Evolutionary conservation across 2,888 invertebrate species (phyloP).

Genomic region (Cataglyphis altisquamis): DNA sequence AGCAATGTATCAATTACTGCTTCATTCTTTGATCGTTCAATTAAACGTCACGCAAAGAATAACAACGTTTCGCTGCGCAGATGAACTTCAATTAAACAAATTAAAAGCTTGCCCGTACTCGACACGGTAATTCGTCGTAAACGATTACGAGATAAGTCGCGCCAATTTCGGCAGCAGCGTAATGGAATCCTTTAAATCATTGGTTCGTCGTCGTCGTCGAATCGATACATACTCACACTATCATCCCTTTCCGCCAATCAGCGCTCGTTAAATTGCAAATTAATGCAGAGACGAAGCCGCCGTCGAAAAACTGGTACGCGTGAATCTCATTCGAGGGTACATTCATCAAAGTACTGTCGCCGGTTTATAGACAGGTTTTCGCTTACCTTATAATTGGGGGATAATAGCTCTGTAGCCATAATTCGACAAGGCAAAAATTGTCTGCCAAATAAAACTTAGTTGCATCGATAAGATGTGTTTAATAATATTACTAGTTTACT

Average conservation of each 20-base stretch:
- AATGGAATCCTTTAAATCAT: constrained; percentile 43
- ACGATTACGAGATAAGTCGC: constrained; percentile 71
- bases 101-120: constrained; percentile 45
- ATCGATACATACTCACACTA: constrained; percentile 52
- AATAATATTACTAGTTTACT: too few relatives aligned
- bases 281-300: constrained; percentile 53
- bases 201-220: constrained; percentile 42
- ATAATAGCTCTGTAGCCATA: constrained; percentile 19
- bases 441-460: neutral
- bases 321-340: constrained; percentile 6
- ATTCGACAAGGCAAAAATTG: neutral
- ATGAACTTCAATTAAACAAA: constrained; percentile 52
- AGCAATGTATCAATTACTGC: constrained; percentile 26
- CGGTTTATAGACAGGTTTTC: constrained; percentile 12
- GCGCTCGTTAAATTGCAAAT: constrained; percentile 68
- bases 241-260: constrained; percentile 67
- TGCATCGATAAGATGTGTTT: neutral
- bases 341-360: constrained; percentile 15
- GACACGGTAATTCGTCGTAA: constrained; percentile 33
- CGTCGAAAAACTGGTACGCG: constrained; percentile 55
- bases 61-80: constrained; percentile 17
- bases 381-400: constrained; percentile 19
- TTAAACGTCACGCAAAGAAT: constrained; percentile 9
- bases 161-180: constrained; percentile 56
- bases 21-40: constrained; percentile 23